Percentiles rank a stretch among this genome's conserved stretches.
These are phyloP conservation scores for Mionectes macconnelli DNA, from an alignment of 2,113 vertebrate species.

Conservation along the genomic window DNA sequence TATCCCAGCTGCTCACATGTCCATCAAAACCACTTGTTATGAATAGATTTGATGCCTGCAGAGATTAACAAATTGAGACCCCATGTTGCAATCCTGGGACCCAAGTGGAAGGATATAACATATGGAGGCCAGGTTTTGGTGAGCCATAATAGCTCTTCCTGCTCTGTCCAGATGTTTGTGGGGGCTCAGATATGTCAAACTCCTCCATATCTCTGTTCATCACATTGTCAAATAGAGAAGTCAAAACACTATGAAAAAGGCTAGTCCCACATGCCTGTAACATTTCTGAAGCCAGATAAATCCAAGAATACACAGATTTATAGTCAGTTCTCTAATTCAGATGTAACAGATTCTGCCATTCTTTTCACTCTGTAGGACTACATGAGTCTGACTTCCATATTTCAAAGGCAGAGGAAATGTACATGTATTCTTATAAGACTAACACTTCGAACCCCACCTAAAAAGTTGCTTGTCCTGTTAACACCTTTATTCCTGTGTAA, in stretches of 20 bases:
- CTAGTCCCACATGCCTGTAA: background rate
- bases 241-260: background rate
- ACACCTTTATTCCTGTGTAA: background rate
- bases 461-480: background rate
- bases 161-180: background rate
- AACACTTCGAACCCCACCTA: background rate
- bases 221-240: background rate
- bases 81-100: background rate
- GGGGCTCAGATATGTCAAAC: background rate
- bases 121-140: background rate
- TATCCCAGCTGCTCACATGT: background rate
- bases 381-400: background rate
- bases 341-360: background rate
- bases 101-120: background rate
- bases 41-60: background rate
- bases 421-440: background rate
- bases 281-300: background rate
- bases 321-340: background rate
- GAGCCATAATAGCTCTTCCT: background rate
- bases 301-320: background rate
- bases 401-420: background rate
- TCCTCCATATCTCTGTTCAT: rapidly evolving
- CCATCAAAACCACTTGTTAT: conserved; percentile 1
- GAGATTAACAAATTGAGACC: background rate
- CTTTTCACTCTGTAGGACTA: background rate